These are phyloP conservation scores for Alauda arvensis DNA, from an alignment of 2,797 vertebrate species.

Conservation along the genomic window DNA sequence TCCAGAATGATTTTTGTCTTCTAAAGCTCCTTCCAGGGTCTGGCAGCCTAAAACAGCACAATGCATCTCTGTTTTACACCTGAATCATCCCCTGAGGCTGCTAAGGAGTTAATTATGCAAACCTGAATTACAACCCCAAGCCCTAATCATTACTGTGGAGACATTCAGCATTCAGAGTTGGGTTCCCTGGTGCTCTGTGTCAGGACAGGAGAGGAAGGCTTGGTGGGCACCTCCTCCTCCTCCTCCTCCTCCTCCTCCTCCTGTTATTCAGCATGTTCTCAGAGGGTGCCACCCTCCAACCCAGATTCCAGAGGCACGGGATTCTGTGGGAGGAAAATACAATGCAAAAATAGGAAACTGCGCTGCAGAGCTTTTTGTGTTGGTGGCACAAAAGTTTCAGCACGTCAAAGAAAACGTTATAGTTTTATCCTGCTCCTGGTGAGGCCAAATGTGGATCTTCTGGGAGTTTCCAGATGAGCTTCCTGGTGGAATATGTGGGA, in stretches of 20 bases:
- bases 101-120: not conserved
- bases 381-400: not conserved
- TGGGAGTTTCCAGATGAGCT: not conserved
- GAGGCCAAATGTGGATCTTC: not conserved
- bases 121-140: not conserved
- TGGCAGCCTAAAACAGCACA: not conserved
- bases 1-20: not conserved
- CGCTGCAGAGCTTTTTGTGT: fast-evolving
- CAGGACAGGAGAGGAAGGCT: not conserved
- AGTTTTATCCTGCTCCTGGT: not conserved
- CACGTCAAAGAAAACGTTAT: fast-evolving
- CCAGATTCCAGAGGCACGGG: not conserved
- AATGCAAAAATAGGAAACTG: not conserved
- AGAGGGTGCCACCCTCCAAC: not conserved
- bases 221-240: not conserved
- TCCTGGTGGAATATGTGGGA: not conserved
- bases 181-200: not conserved
- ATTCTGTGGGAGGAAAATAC: not conserved
- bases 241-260: not conserved
- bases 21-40: not conserved
- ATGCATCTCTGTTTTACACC: not conserved
- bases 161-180: not conserved
- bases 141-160: not conserved
- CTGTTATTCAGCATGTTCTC: not conserved
- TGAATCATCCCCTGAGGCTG: not conserved